A percentile compares a stretch with the other conserved stretches of the same genome.
These are phyloP conservation scores for Crax fasciolata DNA, from an alignment of 2,797 vertebrate species.

Conservation along the genomic window DNA sequence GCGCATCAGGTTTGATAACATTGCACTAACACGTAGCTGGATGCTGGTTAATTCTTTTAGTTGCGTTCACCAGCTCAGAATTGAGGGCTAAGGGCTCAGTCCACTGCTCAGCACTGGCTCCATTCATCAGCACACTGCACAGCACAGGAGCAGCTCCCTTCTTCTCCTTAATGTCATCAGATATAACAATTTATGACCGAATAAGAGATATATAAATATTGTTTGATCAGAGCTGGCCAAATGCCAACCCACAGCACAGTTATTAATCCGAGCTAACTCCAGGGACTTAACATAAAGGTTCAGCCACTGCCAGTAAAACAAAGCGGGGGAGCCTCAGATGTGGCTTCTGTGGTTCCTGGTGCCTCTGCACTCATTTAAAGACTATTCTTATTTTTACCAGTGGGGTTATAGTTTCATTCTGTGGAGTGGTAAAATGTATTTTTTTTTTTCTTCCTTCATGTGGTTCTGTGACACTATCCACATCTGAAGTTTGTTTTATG, in stretches of 20 bases:
- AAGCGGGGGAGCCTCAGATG: not conserved
- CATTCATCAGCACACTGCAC: not conserved
- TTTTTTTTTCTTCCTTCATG: not conserved
- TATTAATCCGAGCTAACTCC: not conserved
- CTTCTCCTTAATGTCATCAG: not conserved
- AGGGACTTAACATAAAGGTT: not conserved
- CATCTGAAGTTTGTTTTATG: not conserved
- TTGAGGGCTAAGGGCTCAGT: not conserved
- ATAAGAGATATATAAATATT: not conserved
- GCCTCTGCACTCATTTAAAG: not conserved
- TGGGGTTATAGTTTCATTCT: not conserved
- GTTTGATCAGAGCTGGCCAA: not conserved
- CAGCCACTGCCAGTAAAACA: not conserved
- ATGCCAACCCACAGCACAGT: fast-evolving
- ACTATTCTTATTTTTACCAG: not conserved
- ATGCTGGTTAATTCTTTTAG: not conserved
- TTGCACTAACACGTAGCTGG: not conserved
- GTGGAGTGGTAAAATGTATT: not conserved
- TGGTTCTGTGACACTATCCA: not conserved
- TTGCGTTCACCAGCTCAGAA: not conserved
- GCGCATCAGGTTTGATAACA: not conserved
- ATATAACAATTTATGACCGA: not conserved
- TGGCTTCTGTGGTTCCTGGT: not conserved
- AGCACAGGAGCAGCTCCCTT: not conserved
- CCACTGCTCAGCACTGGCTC: not conserved